Percentiles rank a stretch among this genome's conserved stretches.
Conservation (phyloP, 2,888 invertebrate species). For the Bugula neritina region DNA sequence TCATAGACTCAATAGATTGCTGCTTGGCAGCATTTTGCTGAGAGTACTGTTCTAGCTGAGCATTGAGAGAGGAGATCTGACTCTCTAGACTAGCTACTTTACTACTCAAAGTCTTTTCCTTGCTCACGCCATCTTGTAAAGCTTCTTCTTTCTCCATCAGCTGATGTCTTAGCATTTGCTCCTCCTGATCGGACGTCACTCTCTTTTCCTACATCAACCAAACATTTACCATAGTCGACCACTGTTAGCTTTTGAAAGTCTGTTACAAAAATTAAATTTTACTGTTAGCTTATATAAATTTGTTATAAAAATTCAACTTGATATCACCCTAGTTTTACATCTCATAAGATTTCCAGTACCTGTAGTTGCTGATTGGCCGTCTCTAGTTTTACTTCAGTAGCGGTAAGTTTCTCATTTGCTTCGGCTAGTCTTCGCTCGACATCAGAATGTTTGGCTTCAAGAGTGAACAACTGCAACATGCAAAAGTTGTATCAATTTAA, state of each 20-base stretch:
- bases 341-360: background rate
- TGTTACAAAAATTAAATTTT: no score
- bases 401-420: background rate
- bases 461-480: background rate
- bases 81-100: conserved; percentile 2
- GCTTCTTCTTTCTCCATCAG: conserved; percentile 25
- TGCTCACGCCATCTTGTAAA: conserved; percentile 13
- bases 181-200: conserved; percentile 3
- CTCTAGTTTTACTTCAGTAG: conserved; percentile 12
- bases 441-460: conserved; percentile 5
- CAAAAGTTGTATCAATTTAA: no score
- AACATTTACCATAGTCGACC: background rate
- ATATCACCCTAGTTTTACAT: no score
- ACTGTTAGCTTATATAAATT: no score
- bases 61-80: background rate
- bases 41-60: background rate
- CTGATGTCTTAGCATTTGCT: conserved; percentile 13
- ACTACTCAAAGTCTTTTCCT: background rate
- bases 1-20: background rate
- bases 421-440: background rate
- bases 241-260: no score
- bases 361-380: conserved; percentile 10
- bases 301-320: no score
- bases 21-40: background rate
- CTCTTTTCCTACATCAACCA: background rate